Evolutionary conservation across 2,797 vertebrate genomes (phyloP).

Genomic region (Chaenodraco wilsoni): DNA sequence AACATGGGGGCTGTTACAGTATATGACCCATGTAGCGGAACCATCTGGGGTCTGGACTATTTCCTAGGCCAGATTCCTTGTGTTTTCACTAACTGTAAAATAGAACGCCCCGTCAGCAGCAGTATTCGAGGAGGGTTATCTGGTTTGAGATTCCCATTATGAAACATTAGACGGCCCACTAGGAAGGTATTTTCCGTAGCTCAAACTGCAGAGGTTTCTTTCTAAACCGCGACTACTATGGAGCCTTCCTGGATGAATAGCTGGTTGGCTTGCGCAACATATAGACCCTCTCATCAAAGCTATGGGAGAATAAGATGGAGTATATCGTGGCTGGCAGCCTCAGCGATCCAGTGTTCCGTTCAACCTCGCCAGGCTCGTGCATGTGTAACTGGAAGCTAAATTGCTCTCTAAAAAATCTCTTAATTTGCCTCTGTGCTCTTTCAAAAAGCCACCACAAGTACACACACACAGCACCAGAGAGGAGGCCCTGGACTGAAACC

Average conservation of each 20-base stretch:
- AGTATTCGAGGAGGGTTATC: conserved; percentile 54
- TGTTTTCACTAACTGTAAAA: conserved; percentile 70
- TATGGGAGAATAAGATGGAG: conserved; percentile 62
- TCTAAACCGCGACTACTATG: conserved; percentile 73
- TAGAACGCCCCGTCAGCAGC: conserved; percentile 69
- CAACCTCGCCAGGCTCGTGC: conserved; percentile 58
- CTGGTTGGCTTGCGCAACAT: conserved; percentile 51
- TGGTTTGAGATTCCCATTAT: conserved; percentile 71
- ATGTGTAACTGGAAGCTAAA: conserved; percentile 74
- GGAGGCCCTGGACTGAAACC: conserved; percentile 64
- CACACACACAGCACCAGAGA: conserved; percentile 45
- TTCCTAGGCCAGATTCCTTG: conserved; percentile 46
- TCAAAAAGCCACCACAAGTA: conserved; percentile 68
- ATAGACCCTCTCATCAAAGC: conserved; percentile 67
- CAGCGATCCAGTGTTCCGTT: conserved; percentile 66
- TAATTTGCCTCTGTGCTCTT: conserved; percentile 69
- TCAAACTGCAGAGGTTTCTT: conserved; percentile 65
- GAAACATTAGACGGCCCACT: conserved; percentile 68
- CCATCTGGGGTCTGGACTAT: conserved; percentile 45
- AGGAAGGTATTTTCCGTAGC: conserved; percentile 74
- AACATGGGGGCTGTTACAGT: conserved; percentile 34
- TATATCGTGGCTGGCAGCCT: conserved; percentile 59
- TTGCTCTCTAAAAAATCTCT: conserved; percentile 61
- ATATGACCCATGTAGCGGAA: conserved; percentile 42
- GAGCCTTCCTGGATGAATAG: conserved; percentile 65